A percentile compares a stretch with the other conserved stretches of the same genome.
phyloP scores from a whole-genome alignment of 2,888 invertebrate species.

The Ferdinandea cuprea region DNA sequence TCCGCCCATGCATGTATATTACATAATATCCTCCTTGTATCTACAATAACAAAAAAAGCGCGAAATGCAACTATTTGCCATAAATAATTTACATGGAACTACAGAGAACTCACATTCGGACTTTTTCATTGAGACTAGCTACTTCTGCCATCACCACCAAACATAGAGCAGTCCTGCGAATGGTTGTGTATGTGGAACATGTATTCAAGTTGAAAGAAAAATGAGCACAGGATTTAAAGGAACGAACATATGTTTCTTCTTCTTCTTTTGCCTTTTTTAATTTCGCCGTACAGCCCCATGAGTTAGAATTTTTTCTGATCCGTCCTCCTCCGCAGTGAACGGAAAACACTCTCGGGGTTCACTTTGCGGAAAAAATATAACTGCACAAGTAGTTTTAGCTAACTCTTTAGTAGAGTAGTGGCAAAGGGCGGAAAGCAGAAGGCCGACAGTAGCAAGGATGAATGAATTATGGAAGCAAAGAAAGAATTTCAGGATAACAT shows the following conservation, averaged over 20 bases:
- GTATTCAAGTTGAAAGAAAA: conserved; percentile 40
- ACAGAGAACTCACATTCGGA: conserved; percentile 26
- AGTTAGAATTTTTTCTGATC: conserved; percentile 31
- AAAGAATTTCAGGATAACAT: conserved; percentile 71
- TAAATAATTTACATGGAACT: conserved; percentile 47
- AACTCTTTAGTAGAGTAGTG: conserved; percentile 27
- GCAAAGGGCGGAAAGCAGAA: background rate
- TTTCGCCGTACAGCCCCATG: conserved; percentile 46
- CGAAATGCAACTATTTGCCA: conserved; percentile 29
- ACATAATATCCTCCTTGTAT: background rate
- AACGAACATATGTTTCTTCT: conserved; percentile 59
- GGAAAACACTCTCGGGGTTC: conserved; percentile 45
- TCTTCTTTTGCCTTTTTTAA: conserved; percentile 32
- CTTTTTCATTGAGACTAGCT: conserved; percentile 37
- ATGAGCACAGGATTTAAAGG: conserved; percentile 53
- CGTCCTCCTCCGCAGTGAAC: conserved; percentile 36
- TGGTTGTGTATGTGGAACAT: conserved; percentile 24
- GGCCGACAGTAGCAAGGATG: conserved; percentile 58
- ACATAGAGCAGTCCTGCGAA: background rate
- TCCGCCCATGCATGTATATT: conserved; percentile 30
- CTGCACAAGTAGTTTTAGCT: conserved; percentile 65
- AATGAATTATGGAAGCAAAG: conserved; percentile 72
- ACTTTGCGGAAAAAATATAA: conserved; percentile 29
- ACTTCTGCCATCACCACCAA: background rate
- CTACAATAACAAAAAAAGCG: background rate